Conservation (phyloP, 2,888 invertebrate species). For the Nebria salina region DNA sequence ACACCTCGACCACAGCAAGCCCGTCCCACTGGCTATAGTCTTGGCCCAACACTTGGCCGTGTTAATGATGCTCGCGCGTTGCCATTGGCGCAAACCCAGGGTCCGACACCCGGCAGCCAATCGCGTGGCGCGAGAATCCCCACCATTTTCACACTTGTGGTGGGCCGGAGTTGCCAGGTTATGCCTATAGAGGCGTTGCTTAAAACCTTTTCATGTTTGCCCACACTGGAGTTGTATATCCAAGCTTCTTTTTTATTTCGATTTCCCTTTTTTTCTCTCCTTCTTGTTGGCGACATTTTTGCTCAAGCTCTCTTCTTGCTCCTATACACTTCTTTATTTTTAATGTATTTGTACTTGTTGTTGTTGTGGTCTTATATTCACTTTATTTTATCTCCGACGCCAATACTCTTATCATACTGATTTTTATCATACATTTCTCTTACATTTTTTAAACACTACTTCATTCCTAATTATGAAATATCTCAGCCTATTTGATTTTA, state of each 20-base stretch:
- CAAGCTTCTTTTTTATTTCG: slow-evolving; percentile 8
- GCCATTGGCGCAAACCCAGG: slow-evolving; percentile 60
- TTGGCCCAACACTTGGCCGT: slow-evolving; percentile 55
- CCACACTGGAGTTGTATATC: background rate
- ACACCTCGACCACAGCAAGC: slow-evolving; percentile 59
- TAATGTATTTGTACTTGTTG: background rate
- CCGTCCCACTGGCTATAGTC: slow-evolving; percentile 14
- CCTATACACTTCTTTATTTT: background rate
- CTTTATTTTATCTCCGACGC: background rate
- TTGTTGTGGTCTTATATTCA: background rate
- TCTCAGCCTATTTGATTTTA: too few species aligned
- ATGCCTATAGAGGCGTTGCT: slow-evolving; percentile 62
- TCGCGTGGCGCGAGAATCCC: slow-evolving; percentile 61
- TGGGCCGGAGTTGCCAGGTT: slow-evolving; percentile 61
- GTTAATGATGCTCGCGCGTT: slow-evolving; percentile 63
- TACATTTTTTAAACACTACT: too few species aligned
- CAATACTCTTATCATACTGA: too few species aligned
- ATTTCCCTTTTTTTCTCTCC: background rate
- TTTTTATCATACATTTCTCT: too few species aligned
- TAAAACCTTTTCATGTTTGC: slow-evolving; percentile 57
- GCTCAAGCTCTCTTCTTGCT: background rate
- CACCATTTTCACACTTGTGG: slow-evolving; percentile 62
- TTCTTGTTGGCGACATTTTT: slow-evolving; percentile 27
- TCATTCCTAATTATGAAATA: too few species aligned
- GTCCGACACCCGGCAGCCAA: slow-evolving; percentile 59